Base-by-base conservation (phyloP, 1,140 invertebrate genomes). In the Pinna nobilis region DNA sequence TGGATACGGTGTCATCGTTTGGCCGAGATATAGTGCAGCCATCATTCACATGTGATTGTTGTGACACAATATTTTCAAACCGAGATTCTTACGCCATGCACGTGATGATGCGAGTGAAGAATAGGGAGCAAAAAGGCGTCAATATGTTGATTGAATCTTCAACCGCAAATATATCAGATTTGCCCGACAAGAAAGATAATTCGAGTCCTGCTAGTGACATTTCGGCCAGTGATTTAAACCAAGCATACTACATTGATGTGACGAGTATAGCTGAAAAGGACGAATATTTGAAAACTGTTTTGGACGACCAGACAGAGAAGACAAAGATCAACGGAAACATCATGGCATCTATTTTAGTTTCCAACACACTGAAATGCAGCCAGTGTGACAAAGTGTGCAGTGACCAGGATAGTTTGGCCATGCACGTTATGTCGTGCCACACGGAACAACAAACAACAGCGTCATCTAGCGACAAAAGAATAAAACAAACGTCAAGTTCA, bases 51-150 rank as follows among this genome's bases (percentile, higher is more conserved):
- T 88, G 86, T 67, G 81, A 83, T 25, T 81, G 82, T 32, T 88
- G 86, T 65, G 73, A 82, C 33, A 74, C 76, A 0, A 72, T 82
- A 2, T 88, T 88, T 73, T 69, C 73, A 11, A 86, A 79, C 57
- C 70, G 86, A n/a, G 86, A 88, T 73, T 81, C 85, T 0, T 86
- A 87, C 65, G 86, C 86, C 25, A 87, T 88, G 85, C 86, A 88
- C 70, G 85, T 88, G 81, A 84, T 88, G 79, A 82, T 87, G 68
- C 76, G 86, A 28, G 86, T 85, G 25, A 84, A 86, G 69, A 82
- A 85, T 59, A 81, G 87, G 60, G 72, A 23, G 47, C 44, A 47
- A 61, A 60, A 64, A 49, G 60, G 51, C 18, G 57, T 57, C n/a
- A n/a, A n/a, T n/a, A n/a, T n/a, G n/a, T n/a, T n/a, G n/a, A n/a